Evolutionary conservation across 2,888 invertebrate genomes (phyloP), one percentile per base, ranked within the genome.

Genomic region (Andrena chrysosceles): DNA sequence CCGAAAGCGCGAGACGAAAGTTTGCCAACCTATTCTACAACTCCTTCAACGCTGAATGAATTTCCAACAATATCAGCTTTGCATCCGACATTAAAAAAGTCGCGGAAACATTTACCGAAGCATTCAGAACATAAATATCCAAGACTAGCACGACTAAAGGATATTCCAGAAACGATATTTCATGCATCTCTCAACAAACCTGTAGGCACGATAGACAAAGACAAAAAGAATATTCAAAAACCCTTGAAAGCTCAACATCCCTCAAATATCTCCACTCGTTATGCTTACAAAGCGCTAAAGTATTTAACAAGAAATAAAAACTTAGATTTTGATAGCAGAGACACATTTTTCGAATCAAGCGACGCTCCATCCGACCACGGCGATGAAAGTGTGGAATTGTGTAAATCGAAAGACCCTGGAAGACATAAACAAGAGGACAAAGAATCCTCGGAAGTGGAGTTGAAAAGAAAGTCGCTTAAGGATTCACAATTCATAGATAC

Each of bases 241-340:
- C 35, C 54, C 8, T 29, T 29, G 4, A 66, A 42, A 10, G 62
- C n/a, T 63, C 56, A 74, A 8, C 73, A 73, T 62, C 80, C 64
- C 2, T 54, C 83, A 5, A 87, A 81, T 33, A 81, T 84, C 29
- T 85, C 87, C 0, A 63, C 71, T 33, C 84, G 80, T 48, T 87
- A 81, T 60, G 85, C 87, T 26, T 85, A 87, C 31, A 89, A 84
- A 74, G 91, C 91, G 5, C 68, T 91, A 33, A 87, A 87, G 23
- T 56, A 52, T 0, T 23, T 89, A 52, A 88, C 85, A 7, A 74
- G 56, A 5, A 77, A 84, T 10, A 90, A 86, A 59, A 76, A 83
- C 6, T 67, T 84, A 7, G 66, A 87, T 59, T 85, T 87, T 33
- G 48, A 80, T 13, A 49, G 42, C 42, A 52, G 42, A n/a, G 69